Base-by-base conservation (phyloP, 2,797 vertebrate genomes). In the Mionectes olivaceus region DNA sequence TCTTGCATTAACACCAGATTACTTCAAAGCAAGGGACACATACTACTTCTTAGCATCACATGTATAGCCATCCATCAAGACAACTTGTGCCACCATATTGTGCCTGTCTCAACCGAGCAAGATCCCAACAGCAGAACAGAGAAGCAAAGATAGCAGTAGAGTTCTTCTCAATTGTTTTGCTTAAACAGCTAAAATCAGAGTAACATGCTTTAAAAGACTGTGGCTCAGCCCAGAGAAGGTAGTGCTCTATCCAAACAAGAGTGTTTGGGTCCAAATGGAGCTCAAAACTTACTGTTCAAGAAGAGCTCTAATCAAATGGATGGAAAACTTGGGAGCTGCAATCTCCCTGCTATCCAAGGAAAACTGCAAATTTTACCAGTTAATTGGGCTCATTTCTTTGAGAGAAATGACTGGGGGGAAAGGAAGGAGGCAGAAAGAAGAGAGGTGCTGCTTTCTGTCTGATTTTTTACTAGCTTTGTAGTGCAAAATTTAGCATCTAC, bases 401-500 rank as follows among this genome's bases (percentile, higher is more conserved):
- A 52, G 27, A 85, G 33, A 33, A 59, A 6, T 13, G 23, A 69
- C 35, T 24, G 28, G 19, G 49, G 0, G 27, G 28, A 3, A 17
- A 13, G 18, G 2, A 3, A 16, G 11, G 8, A 2, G 5, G 14
- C 16, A 44, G 50, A 18, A 4, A 15, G 10, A 60, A 3, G 6
- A 53, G 12, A 53, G 11, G 9, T 39, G 18, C 25, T 73, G 32
- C 9, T 55, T 61, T 53, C 19, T 63, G 11, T 39, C n/a, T 47
- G 35, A 37, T 70, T 17, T 73, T 64, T n/a, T 57, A 21, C 46
- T 39, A 63, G 9, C 0, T 16, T 65, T 0, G 10, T 44, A 35
- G 50, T 3, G 2, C 27, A 87, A 73, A 89, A 80, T 65, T 59
- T 0, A 68, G 41, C 47, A 55, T 19, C 52, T 30, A 60, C 27